Evolutionary conservation across 2,797 vertebrate species (phyloP), one percentile per base, ranked within the genome.

Genomic region (Phataginus tetradactyla): DNA sequence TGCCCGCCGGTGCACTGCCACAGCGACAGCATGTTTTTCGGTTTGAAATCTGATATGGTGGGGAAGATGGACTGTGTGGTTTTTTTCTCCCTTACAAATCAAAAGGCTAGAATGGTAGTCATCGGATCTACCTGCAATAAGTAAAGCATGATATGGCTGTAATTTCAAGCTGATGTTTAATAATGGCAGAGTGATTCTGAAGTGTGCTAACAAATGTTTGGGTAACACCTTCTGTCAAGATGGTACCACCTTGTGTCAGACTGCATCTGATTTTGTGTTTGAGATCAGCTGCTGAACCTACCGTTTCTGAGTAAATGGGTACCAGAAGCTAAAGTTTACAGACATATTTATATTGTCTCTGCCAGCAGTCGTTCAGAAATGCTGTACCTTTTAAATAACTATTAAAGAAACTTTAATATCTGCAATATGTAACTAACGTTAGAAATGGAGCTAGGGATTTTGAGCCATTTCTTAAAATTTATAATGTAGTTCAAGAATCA

Each of bases 1-100:
- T 93, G 49, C 75, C 88, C 91, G 86, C 90, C 95, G 80, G 86
- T 93, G 34, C 66, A 94, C 91, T 59, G 74, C 74, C 27, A 25
- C 25, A 86, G 86, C 45, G 11, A 45, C 45, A 45, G 45, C 45
- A 45, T 45, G 45, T 45, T 95, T 90, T 74, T 93, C 29, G 42
- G 8, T 75, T 85, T 87, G 78, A 86, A 85, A 92, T 80, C 77
- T 74, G 71, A 42, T 69, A 51, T 78, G 61, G 53, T 90, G 42
- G 55, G 78, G 86, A 87, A 93, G 25, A 49, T 84, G 13, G 59
- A 75, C 45, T 85, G 0, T 51, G 59, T 51, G 59, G 69, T 13
- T 57, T 14, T 11, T 71, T 32, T 25, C 39, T 0, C 32, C 32
- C 27, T 92, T 83, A 87, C 93, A 95, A 96, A 90, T 74, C 53